phyloP scores from a whole-genome alignment of 2,888 invertebrate genomes.

The Microplitis deprimator region DNA sequence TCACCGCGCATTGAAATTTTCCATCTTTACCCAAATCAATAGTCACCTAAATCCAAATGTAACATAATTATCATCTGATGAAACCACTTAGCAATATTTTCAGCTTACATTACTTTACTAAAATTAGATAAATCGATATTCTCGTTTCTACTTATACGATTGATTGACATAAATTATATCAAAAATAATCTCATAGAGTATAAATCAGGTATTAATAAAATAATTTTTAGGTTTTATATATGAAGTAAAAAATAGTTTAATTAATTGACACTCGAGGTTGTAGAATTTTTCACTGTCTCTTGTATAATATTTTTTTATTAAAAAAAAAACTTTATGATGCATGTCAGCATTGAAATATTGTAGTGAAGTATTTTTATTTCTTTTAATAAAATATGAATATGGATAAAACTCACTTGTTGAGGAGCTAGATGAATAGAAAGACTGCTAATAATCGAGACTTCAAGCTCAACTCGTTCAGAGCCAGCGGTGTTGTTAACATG shows the following conservation, averaged over 20 bases:
- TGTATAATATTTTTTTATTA: slow-evolving; percentile 2
- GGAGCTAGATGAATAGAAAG: slow-evolving; percentile 67
- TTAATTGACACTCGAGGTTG: background rate
- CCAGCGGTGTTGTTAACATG: slow-evolving; percentile 93
- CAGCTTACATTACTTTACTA: background rate
- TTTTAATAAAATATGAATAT: slow-evolving; percentile 15
- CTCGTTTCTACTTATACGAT: background rate
- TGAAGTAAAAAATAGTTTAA: background rate
- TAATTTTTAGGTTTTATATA: background rate
- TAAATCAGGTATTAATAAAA: background rate
- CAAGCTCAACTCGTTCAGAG: slow-evolving; percentile 71
- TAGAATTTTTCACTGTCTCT: background rate
- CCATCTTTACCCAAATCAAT: slow-evolving; percentile 89
- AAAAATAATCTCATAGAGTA: no score
- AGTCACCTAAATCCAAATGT: slow-evolving; percentile 80
- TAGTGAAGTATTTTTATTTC: background rate
- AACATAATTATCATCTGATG: no score
- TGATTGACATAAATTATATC: background rate
- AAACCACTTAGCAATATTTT: background rate
- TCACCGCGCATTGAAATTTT: slow-evolving; percentile 88
- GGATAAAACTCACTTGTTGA: slow-evolving; percentile 65
- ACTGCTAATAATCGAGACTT: slow-evolving; percentile 68
- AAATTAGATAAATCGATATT: background rate
- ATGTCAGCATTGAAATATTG: background rate
- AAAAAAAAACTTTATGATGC: background rate